Percentiles rank a stretch among this genome's conserved stretches.
These are phyloP conservation scores for Labrus mixtus DNA, from an alignment of 2,113 vertebrate species.

Conservation along the genomic window DNA sequence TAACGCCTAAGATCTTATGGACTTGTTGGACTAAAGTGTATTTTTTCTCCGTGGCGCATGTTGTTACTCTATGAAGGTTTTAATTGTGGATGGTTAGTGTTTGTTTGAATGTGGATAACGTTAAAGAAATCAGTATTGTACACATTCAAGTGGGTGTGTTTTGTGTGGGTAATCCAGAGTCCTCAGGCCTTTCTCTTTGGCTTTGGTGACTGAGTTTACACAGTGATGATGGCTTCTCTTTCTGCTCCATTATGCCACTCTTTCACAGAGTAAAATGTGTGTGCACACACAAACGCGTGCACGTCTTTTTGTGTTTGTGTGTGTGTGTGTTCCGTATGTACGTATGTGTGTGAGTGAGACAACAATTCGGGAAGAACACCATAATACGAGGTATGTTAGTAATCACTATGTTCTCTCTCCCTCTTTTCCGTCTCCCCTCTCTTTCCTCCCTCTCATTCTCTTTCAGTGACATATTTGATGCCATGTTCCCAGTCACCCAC, in stretches of 20 bases:
- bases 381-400: not conserved
- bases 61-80: conserved; percentile 5
- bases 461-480: conserved; percentile 96
- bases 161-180: conserved; percentile 62
- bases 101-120: conserved; percentile 24
- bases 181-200: conserved; percentile 28
- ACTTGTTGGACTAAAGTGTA: too few species aligned
- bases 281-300: too few species aligned
- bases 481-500: conserved; percentile 98
- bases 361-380: not conserved
- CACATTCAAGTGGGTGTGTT: conserved; percentile 21
- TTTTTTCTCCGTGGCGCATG: not conserved
- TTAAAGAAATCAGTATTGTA: conserved; percentile 41
- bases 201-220: conserved; percentile 24
- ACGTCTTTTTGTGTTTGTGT: too few species aligned
- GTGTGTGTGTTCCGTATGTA: conserved; percentile 1
- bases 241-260: conserved; percentile 17
- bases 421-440: not conserved
- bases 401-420: conserved; percentile 15
- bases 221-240: conserved; percentile 24
- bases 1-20: too few species aligned
- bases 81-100: conserved; percentile 11
- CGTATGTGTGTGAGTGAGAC: not conserved
- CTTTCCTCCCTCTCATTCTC: conserved; percentile 43
- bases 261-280: not conserved